Base-by-base conservation (phyloP, 2,797 vertebrate species). In the Catharus ustulatus region DNA sequence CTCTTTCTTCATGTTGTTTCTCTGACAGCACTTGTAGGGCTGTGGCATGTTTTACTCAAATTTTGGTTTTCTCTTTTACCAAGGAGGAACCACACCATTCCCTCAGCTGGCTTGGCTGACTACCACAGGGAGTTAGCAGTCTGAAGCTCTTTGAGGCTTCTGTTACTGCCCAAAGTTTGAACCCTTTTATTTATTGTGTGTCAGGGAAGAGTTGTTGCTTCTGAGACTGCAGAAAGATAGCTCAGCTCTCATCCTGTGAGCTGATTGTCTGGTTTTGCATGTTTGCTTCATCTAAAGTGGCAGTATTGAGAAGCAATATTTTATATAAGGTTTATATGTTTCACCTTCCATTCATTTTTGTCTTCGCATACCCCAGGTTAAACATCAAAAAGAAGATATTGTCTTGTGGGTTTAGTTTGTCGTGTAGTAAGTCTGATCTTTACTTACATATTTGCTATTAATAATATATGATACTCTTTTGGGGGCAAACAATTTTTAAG, bases 61-160 rank as follows among this genome's bases (percentile, higher is more conserved):
- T 75, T 89, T 74, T 87, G 80, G 80, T 72, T 96, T 95, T 85
- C 79, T 84, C 90, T 93, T 84, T 88, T 43, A 91, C 84, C 87
- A 63, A 67, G 68, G 18, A 90, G 49, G 90, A 95, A 84, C 95
- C 92, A 73, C 90, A 79, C 79, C 30, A 2, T 93, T 91, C 91
- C 90, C 89, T 77, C 89, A 69, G 77, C 34, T 84, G 76, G 68
- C 80, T 93, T 95, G 87, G 89, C 93, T 78, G 54, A 19, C 19
- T 54, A 73, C 54, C 32, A 48, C 62, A 61, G 76, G 67, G 66
- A 83, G 17, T 89, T 69, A 75, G 85, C 75, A 62, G 29, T 78
- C n/a, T 85, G 72, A 80, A 77, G 63, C 15, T 76, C 45, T 64
- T 26, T 40, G 54, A 72, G 36, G 29, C 43, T 87, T 36, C 69